Conservation (phyloP, 2,797 vertebrate genomes). For the Allobates femoralis region DNA sequence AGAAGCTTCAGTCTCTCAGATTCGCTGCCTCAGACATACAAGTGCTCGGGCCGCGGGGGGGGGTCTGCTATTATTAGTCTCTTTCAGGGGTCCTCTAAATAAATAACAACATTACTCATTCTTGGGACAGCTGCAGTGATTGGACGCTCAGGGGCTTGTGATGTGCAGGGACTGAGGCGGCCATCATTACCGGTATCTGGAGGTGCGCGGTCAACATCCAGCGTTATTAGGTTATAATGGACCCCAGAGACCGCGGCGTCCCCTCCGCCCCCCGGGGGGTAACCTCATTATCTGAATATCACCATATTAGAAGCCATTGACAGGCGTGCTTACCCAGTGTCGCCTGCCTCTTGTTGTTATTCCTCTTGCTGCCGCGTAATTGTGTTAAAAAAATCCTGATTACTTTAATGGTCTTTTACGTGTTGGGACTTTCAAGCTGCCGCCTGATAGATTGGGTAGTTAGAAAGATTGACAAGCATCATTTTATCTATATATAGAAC, state of each 20-base stretch:
- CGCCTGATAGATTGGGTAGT: constrained; percentile 53
- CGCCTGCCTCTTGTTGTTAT: neutral
- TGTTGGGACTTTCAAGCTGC: constrained; percentile 45
- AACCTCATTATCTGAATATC: constrained; percentile 32
- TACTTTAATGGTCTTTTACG: constrained; percentile 54
- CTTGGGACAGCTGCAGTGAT: constrained; percentile 14
- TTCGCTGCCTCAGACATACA: neutral
- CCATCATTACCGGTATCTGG: neutral
- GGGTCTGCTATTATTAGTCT: constrained; percentile 20
- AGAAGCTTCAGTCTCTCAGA: neutral
- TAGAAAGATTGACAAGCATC: constrained; percentile 56
- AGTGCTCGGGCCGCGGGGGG: neutral
- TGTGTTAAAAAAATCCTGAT: constrained; percentile 51
- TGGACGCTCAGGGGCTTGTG: constrained; percentile 12
- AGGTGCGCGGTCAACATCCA: neutral
- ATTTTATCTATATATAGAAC: constrained; percentile 50
- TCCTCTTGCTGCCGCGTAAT: constrained; percentile 39
- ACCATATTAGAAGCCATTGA: neutral
- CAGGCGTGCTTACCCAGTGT: neutral
- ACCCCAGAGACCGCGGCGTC: neutral
- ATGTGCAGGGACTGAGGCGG: constrained; percentile 24
- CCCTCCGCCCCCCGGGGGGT: neutral
- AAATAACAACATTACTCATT: constrained; percentile 52
- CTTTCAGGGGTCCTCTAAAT: constrained; percentile 44
- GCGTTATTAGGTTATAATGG: constrained; percentile 22